Percentiles rank a stretch among this genome's conserved stretches.
These are phyloP conservation scores for Rhodeus uyekii DNA, from an alignment of 2,797 vertebrate genomes.

Conservation along the genomic window DNA sequence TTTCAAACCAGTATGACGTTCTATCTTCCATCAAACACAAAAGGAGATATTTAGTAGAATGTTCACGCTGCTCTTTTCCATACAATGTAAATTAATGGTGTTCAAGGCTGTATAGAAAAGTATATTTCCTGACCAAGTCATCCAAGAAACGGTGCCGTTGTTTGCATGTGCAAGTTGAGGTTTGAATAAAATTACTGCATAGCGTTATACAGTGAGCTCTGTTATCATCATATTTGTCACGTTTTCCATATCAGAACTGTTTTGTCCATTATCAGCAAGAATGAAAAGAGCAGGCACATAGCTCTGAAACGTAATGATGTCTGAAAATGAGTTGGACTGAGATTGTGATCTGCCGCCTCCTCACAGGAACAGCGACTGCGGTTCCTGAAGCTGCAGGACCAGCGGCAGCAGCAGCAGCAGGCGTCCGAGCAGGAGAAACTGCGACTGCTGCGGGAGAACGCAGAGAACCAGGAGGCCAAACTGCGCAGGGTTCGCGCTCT, in stretches of 20 bases:
- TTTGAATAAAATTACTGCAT: background rate
- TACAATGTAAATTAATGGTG: background rate
- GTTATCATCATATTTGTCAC: background rate
- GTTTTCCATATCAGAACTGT: background rate
- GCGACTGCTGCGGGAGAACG: conserved; percentile 84
- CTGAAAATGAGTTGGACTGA: background rate
- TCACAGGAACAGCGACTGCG: conserved; percentile 92
- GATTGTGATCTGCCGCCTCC: background rate
- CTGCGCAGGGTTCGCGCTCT: conserved; percentile 88
- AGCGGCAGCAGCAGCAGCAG: conserved; percentile 89
- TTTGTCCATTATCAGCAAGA: background rate
- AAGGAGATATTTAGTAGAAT: background rate
- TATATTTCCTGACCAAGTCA: background rate
- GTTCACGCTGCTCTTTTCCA: background rate
- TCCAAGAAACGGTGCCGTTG: background rate
- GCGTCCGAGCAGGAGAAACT: conserved; percentile 87
- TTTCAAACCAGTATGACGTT: background rate
- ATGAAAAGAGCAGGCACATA: background rate
- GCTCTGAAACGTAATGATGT: conserved; percentile 5
- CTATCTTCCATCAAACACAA: background rate
- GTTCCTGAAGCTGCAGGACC: conserved; percentile 88
- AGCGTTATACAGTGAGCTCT: background rate
- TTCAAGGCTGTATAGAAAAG: background rate
- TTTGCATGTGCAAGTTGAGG: background rate
- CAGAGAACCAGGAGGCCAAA: conserved; percentile 92